Percentiles rank a stretch among this genome's conserved stretches.
Evolutionary conservation across 1,140 invertebrate genomes (phyloP).

Genomic region (Teleogryllus occipitalis): DNA sequence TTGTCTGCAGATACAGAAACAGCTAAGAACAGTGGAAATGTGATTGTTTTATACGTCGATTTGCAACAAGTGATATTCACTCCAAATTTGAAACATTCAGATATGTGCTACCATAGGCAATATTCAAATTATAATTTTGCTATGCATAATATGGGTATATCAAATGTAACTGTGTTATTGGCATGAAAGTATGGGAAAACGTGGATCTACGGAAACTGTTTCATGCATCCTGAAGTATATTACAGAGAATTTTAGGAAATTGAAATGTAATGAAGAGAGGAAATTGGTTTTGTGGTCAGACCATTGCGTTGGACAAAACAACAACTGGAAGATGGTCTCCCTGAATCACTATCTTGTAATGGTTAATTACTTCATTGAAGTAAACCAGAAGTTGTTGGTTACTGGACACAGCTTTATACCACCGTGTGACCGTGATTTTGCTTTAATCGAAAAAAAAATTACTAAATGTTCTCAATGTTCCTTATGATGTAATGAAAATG

Average conservation of each 20-base stretch:
- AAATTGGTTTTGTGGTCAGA: constrained; percentile 26
- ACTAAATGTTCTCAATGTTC: too few relatives aligned
- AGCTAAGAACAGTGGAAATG: too few relatives aligned
- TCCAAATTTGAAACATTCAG: too few relatives aligned
- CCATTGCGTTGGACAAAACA: constrained; percentile 24
- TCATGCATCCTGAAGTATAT: constrained; percentile 25
- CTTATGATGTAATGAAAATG: too few relatives aligned
- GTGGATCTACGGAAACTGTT: constrained; percentile 21
- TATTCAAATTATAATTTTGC: not conserved
- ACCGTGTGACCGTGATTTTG: constrained; percentile 24
- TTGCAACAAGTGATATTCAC: too few relatives aligned
- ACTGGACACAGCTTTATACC: constrained; percentile 15
- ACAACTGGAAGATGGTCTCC: constrained; percentile 23
- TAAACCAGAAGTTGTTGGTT: not conserved
- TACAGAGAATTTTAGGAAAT: constrained; percentile 9
- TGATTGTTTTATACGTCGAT: too few relatives aligned
- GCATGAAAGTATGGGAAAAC: constrained; percentile 22
- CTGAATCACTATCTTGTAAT: constrained; percentile 16
- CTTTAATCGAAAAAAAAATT: constrained; percentile 23
- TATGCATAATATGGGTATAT: not conserved
- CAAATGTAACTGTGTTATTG: constrained; percentile 15
- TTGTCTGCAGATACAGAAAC: too few relatives aligned
- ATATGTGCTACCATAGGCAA: too few relatives aligned
- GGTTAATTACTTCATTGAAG: constrained; percentile 20
- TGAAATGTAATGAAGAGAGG: constrained; percentile 17